Evolutionary conservation across 2,113 vertebrate species (phyloP).

Genomic region (Aleadryas rufinucha): DNA sequence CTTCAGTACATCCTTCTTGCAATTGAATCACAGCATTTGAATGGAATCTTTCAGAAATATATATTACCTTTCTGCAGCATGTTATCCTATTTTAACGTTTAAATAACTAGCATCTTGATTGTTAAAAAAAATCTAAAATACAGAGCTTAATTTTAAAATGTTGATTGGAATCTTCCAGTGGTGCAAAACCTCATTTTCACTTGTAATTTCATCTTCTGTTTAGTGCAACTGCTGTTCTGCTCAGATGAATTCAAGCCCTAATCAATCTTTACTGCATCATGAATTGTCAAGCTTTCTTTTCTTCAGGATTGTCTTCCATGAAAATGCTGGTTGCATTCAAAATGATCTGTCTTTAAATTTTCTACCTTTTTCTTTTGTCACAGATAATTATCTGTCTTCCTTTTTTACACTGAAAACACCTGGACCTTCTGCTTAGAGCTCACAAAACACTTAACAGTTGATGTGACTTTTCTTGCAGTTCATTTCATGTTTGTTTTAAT

Average conservation of each 20-base stretch:
- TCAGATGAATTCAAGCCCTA: neutral
- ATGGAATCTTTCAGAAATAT: neutral
- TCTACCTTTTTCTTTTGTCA: neutral
- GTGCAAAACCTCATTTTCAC: neutral
- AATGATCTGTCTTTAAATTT: neutral
- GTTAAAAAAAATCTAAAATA: neutral
- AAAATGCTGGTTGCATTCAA: slow-evolving; percentile 27
- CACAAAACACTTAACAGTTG: neutral
- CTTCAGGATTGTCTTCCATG: neutral
- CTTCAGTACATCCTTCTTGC: neutral
- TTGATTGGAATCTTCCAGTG: neutral
- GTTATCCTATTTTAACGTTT: neutral
- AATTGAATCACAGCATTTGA: neutral
- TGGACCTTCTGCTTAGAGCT: neutral
- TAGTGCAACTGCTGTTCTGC: neutral
- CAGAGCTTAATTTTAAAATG: neutral
- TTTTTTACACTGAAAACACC: neutral
- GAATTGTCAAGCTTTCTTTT: neutral
- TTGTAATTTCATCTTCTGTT: neutral
- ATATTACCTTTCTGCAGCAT: neutral
- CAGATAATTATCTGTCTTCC: neutral
- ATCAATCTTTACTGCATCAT: neutral
- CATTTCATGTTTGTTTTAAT: neutral
- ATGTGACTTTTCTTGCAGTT: neutral
- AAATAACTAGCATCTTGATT: neutral